phyloP scores from a whole-genome alignment of 1,140 invertebrate genomes.

The Gonatopus flavifemur region DNA sequence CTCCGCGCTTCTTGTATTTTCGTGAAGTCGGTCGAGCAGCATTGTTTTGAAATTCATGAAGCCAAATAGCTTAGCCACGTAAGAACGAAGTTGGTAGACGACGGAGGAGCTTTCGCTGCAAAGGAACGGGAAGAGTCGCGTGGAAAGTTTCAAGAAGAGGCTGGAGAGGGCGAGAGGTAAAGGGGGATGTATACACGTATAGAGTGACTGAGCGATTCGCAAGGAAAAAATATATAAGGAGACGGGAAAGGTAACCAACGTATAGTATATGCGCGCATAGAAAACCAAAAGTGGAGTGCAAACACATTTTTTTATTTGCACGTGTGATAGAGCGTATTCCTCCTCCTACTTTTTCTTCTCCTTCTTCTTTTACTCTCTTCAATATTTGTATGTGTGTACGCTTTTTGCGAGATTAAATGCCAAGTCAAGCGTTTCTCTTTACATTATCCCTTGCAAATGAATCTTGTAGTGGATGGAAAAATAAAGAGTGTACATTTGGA shows the following conservation, averaged over 20 bases:
- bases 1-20: constrained; percentile 19
- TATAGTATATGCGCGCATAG: not conserved
- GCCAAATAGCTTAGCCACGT: constrained; percentile 39
- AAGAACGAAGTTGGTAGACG: constrained; percentile 33
- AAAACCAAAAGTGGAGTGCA: constrained; percentile 3
- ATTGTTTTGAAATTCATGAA: constrained; percentile 49
- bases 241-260: not conserved
- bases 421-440: too few relatives aligned
- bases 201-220: not conserved
- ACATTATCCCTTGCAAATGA: too few relatives aligned
- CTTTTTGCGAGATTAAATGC: constrained; percentile 27
- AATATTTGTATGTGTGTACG: constrained; percentile 38
- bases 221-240: not conserved
- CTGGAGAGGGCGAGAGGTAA: not conserved
- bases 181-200: not conserved
- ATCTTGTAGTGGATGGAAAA: too few relatives aligned
- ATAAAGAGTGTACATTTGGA: too few relatives aligned
- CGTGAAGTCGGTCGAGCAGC: constrained; percentile 6
- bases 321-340: constrained; percentile 8
- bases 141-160: not conserved
- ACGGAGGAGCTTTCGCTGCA: constrained; percentile 21
- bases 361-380: constrained; percentile 1
- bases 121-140: constrained; percentile 13
- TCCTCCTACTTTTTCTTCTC: not conserved
- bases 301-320: constrained; percentile 25